Evolutionary conservation across 92 coral and sea anemone species (phyloP), one percentile per base, ranked within the genome.

Genomic region (Nematostella vectensis): DNA sequence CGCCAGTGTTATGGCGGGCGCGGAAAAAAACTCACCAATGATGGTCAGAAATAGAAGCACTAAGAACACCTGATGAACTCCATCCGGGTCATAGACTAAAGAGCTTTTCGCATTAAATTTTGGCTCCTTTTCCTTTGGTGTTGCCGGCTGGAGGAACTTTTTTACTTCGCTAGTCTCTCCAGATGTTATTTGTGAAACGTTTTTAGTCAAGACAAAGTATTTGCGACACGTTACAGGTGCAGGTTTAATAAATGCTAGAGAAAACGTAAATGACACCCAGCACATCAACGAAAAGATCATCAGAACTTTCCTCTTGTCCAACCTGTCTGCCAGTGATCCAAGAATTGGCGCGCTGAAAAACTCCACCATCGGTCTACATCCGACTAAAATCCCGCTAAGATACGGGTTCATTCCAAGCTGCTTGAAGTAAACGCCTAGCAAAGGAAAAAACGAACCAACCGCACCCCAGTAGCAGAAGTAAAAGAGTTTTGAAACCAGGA

Each of bases 381-480:
- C 99, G 25, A 93, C 96, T 42, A 93, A 65, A 70, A 81, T 82
- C 31, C 99, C 99, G 66, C 99, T 93, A 9, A 72, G 75, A 44
- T 91, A 81, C 1, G 99, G 96, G 40, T 83, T 93, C 99, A 93
- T 93, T 11, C 99, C 99, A 21, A 93, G 93, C 55, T 93, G 99
- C 69, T 93, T 93, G 62, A 93, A 93, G 62, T 93, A 93, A 30
- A 93, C 99, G 25, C 99, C 99, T 21, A 93, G 83, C 39, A 93
- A 87, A 22, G 99, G 99, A 30, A 93, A 88, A 76, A 93, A 86
- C 47, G 96, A 93, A 10, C 99, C 99, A 56, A 93, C 96, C 2
- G 99, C 99, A 69, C 99, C 99, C 99, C 99, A 93, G 71, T 93
- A 93, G 74, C 95, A 93, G 69, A 93, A 93, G 72, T 93, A 93